Percentiles rank a stretch among this genome's conserved stretches.
These are phyloP conservation scores for Canis aureus DNA, from an alignment of 2,113 vertebrate genomes.

Conservation along the genomic window DNA sequence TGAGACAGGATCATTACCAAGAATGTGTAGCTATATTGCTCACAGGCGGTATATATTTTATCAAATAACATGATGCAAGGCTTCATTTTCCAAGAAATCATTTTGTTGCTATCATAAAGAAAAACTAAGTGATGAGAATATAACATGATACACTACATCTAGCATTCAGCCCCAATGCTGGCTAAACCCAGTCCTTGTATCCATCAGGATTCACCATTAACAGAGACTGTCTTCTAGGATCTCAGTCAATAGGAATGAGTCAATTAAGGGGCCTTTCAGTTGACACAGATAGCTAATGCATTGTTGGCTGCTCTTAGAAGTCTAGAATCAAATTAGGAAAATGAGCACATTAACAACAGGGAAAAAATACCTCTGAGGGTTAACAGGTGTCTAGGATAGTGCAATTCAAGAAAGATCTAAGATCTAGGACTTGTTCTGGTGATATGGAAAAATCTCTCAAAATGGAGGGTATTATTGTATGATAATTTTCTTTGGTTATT, in stretches of 20 bases:
- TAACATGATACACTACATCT: constrained; percentile 8
- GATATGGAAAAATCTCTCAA: background rate
- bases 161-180: constrained; percentile 19
- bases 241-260: constrained; percentile 27
- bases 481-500: background rate
- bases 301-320: constrained; percentile 23
- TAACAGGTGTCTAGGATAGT: background rate
- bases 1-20: background rate
- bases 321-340: constrained; percentile 39
- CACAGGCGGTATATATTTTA: constrained; percentile 40
- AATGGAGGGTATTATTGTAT: background rate
- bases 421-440: background rate
- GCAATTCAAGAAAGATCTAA: background rate
- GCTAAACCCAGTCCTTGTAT: constrained; percentile 14
- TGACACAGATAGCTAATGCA: background rate
- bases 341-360: background rate
- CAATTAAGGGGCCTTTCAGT: constrained; percentile 62
- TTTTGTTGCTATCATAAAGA: constrained; percentile 49
- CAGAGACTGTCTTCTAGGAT: background rate
- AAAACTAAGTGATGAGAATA: constrained; percentile 38
- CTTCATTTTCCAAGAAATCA: constrained; percentile 37
- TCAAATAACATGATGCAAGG: constrained; percentile 10
- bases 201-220: background rate
- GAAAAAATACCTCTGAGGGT: background rate
- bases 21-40: background rate